Evolutionary conservation across 2,888 invertebrate species (phyloP).

Genomic region (Cryptus viduatorius): DNA sequence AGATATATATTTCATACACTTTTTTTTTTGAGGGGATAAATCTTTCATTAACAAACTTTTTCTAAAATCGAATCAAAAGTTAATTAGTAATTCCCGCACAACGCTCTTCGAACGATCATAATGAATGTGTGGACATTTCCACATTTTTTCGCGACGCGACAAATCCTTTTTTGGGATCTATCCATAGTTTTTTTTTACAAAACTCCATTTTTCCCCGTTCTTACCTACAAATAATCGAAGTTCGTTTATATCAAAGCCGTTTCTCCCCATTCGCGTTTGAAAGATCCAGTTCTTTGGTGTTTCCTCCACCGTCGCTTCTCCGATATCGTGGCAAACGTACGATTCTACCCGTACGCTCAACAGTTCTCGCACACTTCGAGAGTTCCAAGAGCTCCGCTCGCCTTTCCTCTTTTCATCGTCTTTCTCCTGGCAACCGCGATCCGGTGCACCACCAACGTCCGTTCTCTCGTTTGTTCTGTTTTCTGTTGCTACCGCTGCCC

Average conservation of each 20-base stretch:
- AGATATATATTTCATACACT: too few relatives aligned
- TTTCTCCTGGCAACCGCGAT: slow-evolving; percentile 55
- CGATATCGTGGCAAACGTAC: slow-evolving; percentile 9
- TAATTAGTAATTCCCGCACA: too few relatives aligned
- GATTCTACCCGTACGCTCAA: slow-evolving; percentile 9
- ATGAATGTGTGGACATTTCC: too few relatives aligned
- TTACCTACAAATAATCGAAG: neutral
- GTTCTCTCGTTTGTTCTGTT: slow-evolving; percentile 69
- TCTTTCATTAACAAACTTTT: too few relatives aligned
- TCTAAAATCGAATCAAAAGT: too few relatives aligned
- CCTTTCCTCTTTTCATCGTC: slow-evolving; percentile 58
- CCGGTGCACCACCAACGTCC: slow-evolving; percentile 56
- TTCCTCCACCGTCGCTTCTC: neutral
- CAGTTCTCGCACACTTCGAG: slow-evolving; percentile 34
- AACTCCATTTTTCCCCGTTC: neutral
- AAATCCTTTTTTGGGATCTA: too few relatives aligned
- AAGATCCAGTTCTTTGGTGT: slow-evolving; percentile 8
- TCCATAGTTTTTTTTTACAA: neutral
- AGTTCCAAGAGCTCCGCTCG: slow-evolving; percentile 27
- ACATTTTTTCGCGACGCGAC: too few relatives aligned
- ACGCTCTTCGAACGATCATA: too few relatives aligned
- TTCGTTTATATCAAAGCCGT: neutral
- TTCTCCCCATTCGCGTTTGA: neutral
- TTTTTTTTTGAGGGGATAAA: too few relatives aligned
- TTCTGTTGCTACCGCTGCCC: slow-evolving; percentile 36